Conservation (phyloP, 2,113 vertebrate genomes). For the Fukomys damarensis region DNA sequence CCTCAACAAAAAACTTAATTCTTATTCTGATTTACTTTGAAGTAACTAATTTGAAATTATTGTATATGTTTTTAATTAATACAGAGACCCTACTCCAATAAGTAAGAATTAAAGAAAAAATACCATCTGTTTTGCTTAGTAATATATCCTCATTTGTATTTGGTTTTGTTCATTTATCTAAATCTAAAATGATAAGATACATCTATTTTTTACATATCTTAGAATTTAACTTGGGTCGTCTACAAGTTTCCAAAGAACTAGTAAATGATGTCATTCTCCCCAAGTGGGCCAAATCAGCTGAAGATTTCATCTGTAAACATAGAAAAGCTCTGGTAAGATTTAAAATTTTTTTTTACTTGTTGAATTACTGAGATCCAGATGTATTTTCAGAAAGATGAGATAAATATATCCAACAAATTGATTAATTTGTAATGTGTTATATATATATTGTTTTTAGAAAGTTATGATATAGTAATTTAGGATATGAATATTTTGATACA, state of each 20-base stretch:
- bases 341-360: not conserved
- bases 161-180: constrained; percentile 49
- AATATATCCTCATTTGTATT: not conserved
- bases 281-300: constrained; percentile 96
- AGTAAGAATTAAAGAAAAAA: not conserved
- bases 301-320: constrained; percentile 99
- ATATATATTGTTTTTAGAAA: not conserved
- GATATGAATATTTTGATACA: constrained; percentile 14
- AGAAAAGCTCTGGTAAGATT: constrained; percentile 95
- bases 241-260: constrained; percentile 95
- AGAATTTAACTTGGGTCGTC: constrained; percentile 95
- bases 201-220: constrained; percentile 65
- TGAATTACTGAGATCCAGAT: constrained; percentile 34
- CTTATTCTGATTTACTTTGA: constrained; percentile 20
- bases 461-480: constrained; percentile 2
- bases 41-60: constrained; percentile 31
- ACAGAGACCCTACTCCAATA: not conserved
- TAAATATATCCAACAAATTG: constrained; percentile 37
- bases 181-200: constrained; percentile 49
- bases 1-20: not conserved
- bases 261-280: constrained; percentile 95
- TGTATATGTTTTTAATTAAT: constrained; percentile 8
- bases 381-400: constrained; percentile 38
- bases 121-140: not conserved
- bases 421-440: constrained; percentile 32